These are phyloP conservation scores for Mastomys natalensis DNA, from an alignment of 2,113 vertebrate genomes.

Conservation along the genomic window DNA sequence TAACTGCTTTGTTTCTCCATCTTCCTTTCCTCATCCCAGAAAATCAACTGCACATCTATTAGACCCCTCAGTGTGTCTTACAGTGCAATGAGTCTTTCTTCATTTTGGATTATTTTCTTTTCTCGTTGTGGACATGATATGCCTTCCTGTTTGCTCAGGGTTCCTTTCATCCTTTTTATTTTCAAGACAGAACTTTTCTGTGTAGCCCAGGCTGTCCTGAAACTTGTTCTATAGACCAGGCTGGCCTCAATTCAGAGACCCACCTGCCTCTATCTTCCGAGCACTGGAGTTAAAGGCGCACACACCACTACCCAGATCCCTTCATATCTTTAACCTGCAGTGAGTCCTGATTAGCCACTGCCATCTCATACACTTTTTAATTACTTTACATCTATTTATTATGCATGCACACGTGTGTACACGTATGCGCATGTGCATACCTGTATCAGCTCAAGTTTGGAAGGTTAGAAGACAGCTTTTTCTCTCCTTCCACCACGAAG, in stretches of 20 bases:
- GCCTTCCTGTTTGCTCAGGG: neutral
- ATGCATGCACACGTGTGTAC: neutral
- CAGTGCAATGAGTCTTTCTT: fast-evolving
- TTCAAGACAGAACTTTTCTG: neutral
- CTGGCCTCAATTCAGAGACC: neutral
- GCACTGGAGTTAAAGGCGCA: neutral
- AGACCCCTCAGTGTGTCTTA: neutral
- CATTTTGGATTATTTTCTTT: neutral
- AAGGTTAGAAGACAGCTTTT: too few relatives aligned
- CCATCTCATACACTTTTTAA: neutral
- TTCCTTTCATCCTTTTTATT: neutral
- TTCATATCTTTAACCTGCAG: neutral
- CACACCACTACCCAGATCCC: neutral
- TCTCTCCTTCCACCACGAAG: neutral
- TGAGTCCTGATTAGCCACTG: neutral
- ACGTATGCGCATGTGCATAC: neutral
- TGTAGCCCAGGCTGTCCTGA: neutral
- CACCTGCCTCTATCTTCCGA: neutral
- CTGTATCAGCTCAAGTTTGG: neutral
- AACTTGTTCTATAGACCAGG: neutral
- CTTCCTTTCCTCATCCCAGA: fast-evolving
- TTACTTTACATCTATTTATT: neutral
- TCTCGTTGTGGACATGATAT: neutral
- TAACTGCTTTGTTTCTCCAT: neutral
- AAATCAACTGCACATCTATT: fast-evolving